Evolutionary conservation across 2,113 vertebrate genomes (phyloP), one percentile per base, ranked within the genome.

Genomic region (Brachyistius frenatus): DNA sequence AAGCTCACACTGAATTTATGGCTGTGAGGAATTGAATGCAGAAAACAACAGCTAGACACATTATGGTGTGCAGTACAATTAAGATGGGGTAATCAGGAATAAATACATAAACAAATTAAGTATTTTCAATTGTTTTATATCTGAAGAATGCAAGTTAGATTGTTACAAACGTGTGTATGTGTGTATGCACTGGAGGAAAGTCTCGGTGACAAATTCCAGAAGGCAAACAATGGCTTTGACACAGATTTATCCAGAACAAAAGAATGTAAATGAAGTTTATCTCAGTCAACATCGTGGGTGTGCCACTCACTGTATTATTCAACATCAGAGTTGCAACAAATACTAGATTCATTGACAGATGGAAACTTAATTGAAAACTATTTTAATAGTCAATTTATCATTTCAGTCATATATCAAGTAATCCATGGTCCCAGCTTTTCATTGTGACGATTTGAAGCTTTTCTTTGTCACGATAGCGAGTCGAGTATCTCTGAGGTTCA

Each of bases 191-290:
- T 47, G 23, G n/a, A 60, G 50, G 30, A 66, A 62, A 79, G 16
- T 33, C 46, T 47, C 16, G 55, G 13, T 16, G 49, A 70, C 67
- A 67, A 50, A 71, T 49, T 6, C 49, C 64, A 62, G 61, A 66
- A 31, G 35, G 39, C 31, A 66, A 50, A 66, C n/a, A 23, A 47
- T 8, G 39, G 41, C 60, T 66, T 23, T 33, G 60, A 46, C 49
- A 55, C 15, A 65, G 35, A 53, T 64, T 63, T 16, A 67, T 56
- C 56, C 14, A 66, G 32, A 84, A 80, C 68, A 4, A 44, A 73
- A 0, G 13, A 30, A 64, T 41, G 57, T 50, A 68, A 80, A 85
- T 44, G 44, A 69, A 69, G 53, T 76, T 62, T 64, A 55, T 61
- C 15, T 75, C 3, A 46, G 32, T 60, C 41, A 55, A 10, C 35